phyloP scores from a whole-genome alignment of 2,888 invertebrate species.

The Julus scanicus region DNA sequence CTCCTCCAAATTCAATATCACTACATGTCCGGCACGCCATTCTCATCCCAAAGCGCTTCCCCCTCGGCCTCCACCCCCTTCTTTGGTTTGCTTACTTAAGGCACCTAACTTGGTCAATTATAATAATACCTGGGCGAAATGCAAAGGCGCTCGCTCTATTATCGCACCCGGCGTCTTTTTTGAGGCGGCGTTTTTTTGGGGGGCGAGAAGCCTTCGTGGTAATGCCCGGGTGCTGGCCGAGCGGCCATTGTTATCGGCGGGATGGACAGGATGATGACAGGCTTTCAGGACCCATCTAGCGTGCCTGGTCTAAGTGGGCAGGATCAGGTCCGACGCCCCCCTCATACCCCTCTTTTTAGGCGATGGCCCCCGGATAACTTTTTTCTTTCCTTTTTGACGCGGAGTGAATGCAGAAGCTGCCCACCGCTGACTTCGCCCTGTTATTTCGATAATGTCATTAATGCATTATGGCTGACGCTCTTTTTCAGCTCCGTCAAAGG shows the following conservation, averaged over 20 bases:
- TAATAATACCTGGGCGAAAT: background rate
- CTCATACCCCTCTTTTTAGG: no score
- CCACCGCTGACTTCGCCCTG: background rate
- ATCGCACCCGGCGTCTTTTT: background rate
- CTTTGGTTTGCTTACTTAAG: background rate
- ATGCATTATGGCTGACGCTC: background rate
- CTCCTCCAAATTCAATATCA: no score
- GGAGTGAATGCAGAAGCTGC: background rate
- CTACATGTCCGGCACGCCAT: no score
- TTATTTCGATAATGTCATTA: conserved; percentile 1
- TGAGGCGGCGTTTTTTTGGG: background rate
- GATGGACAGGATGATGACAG: background rate
- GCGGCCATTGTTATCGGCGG: background rate
- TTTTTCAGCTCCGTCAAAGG: background rate
- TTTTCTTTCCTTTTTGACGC: no score
- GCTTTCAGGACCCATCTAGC: background rate
- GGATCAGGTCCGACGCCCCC: no score
- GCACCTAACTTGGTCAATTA: background rate
- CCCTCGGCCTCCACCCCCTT: background rate
- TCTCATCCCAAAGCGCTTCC: no score
- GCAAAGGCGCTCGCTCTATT: background rate
- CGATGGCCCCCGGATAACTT: no score
- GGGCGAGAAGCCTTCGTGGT: background rate
- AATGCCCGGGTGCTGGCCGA: background rate
- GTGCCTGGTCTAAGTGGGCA: background rate